A percentile compares a stretch with the other conserved stretches of the same genome.
These are phyloP conservation scores for Ceryle rudis DNA, from an alignment of 2,797 vertebrate species.

Conservation along the genomic window DNA sequence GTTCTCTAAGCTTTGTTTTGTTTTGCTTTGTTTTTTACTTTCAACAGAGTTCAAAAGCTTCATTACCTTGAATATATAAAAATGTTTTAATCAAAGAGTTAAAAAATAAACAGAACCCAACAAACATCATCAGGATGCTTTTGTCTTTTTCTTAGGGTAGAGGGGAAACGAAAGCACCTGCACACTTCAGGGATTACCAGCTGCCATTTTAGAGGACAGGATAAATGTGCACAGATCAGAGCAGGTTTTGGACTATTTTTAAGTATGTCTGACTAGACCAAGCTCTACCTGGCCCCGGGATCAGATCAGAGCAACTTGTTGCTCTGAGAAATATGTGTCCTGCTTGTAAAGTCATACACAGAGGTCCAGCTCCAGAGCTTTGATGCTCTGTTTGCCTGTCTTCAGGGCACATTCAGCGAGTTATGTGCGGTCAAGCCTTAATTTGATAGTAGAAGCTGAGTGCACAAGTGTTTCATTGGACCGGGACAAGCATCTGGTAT, in stretches of 20 bases:
- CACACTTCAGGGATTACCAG: neutral
- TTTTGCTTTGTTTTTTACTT: neutral
- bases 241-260: neutral
- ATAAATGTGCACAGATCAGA: neutral
- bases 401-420: neutral
- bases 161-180: neutral
- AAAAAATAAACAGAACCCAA: neutral
- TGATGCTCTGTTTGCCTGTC: neutral
- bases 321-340: neutral
- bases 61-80: neutral
- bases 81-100: neutral
- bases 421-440: conserved; percentile 1
- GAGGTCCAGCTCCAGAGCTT: neutral
- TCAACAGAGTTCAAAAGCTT: conserved; percentile 8
- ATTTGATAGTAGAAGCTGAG: neutral
- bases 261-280: neutral
- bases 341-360: neutral
- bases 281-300: neutral
- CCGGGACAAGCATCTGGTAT: neutral
- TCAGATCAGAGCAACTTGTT: neutral
- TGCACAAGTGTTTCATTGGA: neutral
- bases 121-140: neutral
- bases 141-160: neutral
- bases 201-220: neutral
- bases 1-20: neutral